These are phyloP conservation scores for Drosophila pegasa DNA, from an alignment of 2,888 invertebrate species.

Conservation along the genomic window DNA sequence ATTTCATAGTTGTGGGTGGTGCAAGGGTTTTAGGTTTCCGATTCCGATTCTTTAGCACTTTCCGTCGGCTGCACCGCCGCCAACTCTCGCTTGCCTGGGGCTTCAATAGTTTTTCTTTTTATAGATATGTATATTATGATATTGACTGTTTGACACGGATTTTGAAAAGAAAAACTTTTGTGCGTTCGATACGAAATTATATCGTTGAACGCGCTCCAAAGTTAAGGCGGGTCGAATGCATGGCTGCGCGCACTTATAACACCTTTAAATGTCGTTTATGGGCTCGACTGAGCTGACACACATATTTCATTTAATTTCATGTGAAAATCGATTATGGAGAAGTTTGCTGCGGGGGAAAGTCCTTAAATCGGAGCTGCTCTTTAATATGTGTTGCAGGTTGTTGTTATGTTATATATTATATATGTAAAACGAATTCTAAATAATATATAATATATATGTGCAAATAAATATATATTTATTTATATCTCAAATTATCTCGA, in stretches of 20 bases:
- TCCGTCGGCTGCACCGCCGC: not conserved
- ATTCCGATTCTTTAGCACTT: slow-evolving; percentile 54
- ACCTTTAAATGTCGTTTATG: slow-evolving; percentile 37
- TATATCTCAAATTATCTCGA: no score
- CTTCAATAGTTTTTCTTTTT: slow-evolving; percentile 54
- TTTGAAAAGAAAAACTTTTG: slow-evolving; percentile 56
- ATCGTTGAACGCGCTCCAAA: slow-evolving; percentile 19
- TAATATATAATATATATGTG: no score
- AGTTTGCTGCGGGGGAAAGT: not conserved
- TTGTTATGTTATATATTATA: no score
- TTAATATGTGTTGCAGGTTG: not conserved
- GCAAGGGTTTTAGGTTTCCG: slow-evolving; percentile 45
- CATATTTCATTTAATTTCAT: not conserved
- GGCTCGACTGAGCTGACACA: not conserved
- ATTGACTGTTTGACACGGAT: slow-evolving; percentile 70
- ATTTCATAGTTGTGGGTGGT: slow-evolving; percentile 15
- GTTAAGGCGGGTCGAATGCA: slow-evolving; percentile 22
- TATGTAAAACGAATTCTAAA: no score
- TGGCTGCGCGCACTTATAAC: slow-evolving; percentile 64
- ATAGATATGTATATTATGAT: slow-evolving; percentile 58
- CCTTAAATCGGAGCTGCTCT: not conserved
- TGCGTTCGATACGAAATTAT: slow-evolving; percentile 51
- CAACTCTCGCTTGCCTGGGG: slow-evolving; percentile 14
- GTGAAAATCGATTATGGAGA: slow-evolving; percentile 14
- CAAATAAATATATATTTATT: no score